phyloP scores from a whole-genome alignment of 30 jellyfish, hydroid and myxozoan species.

The Catostylus mosaicus region DNA sequence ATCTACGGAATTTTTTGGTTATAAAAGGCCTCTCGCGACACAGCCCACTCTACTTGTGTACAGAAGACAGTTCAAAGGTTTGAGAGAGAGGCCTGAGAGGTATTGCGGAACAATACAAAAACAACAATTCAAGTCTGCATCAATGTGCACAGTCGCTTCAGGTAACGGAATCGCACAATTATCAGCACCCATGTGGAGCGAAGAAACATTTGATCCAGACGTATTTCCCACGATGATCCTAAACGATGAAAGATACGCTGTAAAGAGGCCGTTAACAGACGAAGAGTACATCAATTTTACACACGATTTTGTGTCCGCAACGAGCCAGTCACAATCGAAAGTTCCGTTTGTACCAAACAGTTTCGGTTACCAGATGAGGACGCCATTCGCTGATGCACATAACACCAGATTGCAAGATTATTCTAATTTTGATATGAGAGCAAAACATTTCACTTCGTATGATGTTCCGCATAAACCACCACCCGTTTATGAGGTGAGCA shows the following conservation, averaged over 20 bases:
- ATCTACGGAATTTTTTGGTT: too few species aligned
- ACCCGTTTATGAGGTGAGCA: slow-evolving; percentile 35
- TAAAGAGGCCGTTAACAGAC: slow-evolving; percentile 42
- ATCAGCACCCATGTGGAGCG: slow-evolving; percentile 53
- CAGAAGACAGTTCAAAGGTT: too few species aligned
- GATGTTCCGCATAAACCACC: slow-evolving; percentile 34
- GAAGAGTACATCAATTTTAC: slow-evolving; percentile 53
- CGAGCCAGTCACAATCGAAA: slow-evolving; percentile 30
- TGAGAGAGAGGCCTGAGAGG: too few species aligned
- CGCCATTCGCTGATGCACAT: slow-evolving; percentile 39
- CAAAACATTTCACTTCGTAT: slow-evolving; percentile 24
- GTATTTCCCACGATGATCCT: slow-evolving; percentile 43
- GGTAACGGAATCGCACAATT: not conserved
- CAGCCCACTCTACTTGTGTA: too few species aligned
- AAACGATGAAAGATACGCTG: slow-evolving; percentile 47
- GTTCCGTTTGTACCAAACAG: slow-evolving; percentile 20
- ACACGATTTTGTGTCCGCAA: slow-evolving; percentile 45
- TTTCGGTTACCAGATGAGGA: slow-evolving; percentile 28
- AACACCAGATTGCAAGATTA: slow-evolving; percentile 31
- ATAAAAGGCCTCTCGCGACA: too few species aligned
- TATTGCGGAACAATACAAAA: too few species aligned
- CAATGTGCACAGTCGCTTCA: not conserved
- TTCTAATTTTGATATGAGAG: slow-evolving; percentile 16
- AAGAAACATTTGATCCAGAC: slow-evolving; percentile 56
- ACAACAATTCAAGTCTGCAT: too few species aligned